Evolutionary conservation across 2,888 invertebrate genomes (phyloP).

Genomic region (Drosophila macrospina): DNA sequence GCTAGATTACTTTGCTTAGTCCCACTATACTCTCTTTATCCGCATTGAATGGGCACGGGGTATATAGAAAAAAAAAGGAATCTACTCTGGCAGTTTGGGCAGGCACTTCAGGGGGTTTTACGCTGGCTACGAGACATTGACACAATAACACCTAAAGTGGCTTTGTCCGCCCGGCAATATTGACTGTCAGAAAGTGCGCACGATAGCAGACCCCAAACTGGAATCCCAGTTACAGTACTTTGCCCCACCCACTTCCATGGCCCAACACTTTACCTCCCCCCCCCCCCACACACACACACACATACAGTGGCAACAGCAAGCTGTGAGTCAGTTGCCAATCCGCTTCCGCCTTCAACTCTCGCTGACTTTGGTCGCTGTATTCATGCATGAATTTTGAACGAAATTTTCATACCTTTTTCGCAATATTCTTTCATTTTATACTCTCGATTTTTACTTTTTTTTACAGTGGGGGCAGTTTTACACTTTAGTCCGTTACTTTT

Average conservation of each 20-base stretch:
- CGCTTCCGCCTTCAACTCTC: conserved; percentile 49
- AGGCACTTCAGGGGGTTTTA: conserved; percentile 47
- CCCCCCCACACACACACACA: conserved; percentile 3
- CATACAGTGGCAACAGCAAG: background rate
- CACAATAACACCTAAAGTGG: conserved; percentile 80
- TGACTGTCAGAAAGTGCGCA: conserved; percentile 80
- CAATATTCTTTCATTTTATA: conserved; percentile 66
- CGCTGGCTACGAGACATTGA: conserved; percentile 69
- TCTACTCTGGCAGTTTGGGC: conserved; percentile 52
- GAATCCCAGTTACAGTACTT: conserved; percentile 45
- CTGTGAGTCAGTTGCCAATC: conserved; percentile 44
- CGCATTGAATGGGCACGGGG: conserved; percentile 15
- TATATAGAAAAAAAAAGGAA: conserved; percentile 32
- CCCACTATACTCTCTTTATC: background rate
- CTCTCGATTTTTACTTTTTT: conserved; percentile 16
- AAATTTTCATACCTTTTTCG: conserved; percentile 76
- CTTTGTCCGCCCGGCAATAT: conserved; percentile 76
- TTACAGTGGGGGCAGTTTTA: conserved; percentile 41
- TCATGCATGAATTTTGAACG: conserved; percentile 79
- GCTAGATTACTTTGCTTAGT: too few species aligned
- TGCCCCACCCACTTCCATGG: background rate
- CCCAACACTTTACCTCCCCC: background rate
- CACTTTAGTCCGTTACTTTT: conserved; percentile 77
- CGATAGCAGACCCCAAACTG: conserved; percentile 63
- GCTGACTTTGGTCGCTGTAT: conserved; percentile 58